These are phyloP conservation scores for Brenthis daphne DNA, from an alignment of 2,888 invertebrate species.

Conservation along the genomic window DNA sequence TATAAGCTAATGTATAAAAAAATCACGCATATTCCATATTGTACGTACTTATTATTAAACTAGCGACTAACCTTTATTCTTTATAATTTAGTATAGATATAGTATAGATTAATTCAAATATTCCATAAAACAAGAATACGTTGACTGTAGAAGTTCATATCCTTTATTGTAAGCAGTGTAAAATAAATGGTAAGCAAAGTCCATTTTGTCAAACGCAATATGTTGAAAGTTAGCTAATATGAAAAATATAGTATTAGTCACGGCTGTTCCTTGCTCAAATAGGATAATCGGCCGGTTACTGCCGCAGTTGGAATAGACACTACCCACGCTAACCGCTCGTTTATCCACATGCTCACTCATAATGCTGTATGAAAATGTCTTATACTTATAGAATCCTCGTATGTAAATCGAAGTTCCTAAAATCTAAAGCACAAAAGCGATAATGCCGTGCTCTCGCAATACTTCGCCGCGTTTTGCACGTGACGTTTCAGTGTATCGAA, in stretches of 20 bases:
- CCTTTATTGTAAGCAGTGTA: background rate
- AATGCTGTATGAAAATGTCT: slow-evolving; percentile 28
- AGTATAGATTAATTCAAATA: no score
- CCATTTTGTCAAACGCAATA: slow-evolving; percentile 24
- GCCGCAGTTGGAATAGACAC: slow-evolving; percentile 72
- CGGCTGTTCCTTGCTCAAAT: slow-evolving; percentile 70
- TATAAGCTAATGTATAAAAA: no score
- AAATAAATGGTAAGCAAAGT: background rate
- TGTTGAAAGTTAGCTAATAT: slow-evolving; percentile 51
- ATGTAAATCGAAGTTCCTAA: slow-evolving; percentile 19
- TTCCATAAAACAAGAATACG: no score
- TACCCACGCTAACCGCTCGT: slow-evolving; percentile 77
- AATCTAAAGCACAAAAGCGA: slow-evolving; percentile 3
- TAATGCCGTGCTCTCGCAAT: background rate
- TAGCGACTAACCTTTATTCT: no score
- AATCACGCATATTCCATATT: no score
- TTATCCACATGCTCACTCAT: slow-evolving; percentile 58
- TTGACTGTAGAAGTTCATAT: no score
- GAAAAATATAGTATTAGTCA: slow-evolving; percentile 66
- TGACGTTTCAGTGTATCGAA: slow-evolving; percentile 31
- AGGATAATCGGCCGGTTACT: slow-evolving; percentile 76
- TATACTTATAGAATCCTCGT: background rate
- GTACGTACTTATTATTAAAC: no score
- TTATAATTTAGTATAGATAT: no score
- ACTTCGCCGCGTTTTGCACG: slow-evolving; percentile 11